These are phyloP conservation scores for Drosophila busckii DNA, from an alignment of 1,140 invertebrate genomes.

Conservation along the genomic window DNA sequence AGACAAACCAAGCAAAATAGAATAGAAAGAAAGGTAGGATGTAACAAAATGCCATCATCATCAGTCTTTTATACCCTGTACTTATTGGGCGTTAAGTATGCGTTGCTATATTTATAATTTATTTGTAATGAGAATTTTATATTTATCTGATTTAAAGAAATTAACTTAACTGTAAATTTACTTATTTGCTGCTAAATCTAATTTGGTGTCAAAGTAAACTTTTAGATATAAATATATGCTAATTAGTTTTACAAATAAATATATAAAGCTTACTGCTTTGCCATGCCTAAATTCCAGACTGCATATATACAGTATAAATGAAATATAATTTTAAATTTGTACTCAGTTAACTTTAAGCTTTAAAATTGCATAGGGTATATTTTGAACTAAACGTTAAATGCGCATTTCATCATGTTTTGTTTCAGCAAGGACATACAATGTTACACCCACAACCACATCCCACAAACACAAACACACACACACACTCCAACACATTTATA, in stretches of 20 bases:
- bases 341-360: too few species aligned
- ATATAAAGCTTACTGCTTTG: too few species aligned
- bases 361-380: too few species aligned
- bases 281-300: too few species aligned
- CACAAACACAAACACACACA: conserved; percentile 1
- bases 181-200: too few species aligned
- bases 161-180: too few species aligned
- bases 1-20: conserved; percentile 5
- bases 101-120: neutral
- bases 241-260: too few species aligned
- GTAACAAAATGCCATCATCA: conserved; percentile 68
- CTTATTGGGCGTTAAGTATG: neutral
- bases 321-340: neutral
- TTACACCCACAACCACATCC: conserved; percentile 23
- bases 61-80: conserved; percentile 43
- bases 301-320: too few species aligned
- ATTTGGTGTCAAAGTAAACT: too few species aligned
- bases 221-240: too few species aligned
- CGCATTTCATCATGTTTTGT: conserved; percentile 19
- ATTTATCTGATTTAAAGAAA: too few species aligned
- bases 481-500: neutral
- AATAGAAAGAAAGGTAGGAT: conserved; percentile 38
- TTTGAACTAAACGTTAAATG: too few species aligned
- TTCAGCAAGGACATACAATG: conserved; percentile 46
- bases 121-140: neutral